Conservation (phyloP, 2,888 invertebrate genomes). For the Pomacea canaliculata region DNA sequence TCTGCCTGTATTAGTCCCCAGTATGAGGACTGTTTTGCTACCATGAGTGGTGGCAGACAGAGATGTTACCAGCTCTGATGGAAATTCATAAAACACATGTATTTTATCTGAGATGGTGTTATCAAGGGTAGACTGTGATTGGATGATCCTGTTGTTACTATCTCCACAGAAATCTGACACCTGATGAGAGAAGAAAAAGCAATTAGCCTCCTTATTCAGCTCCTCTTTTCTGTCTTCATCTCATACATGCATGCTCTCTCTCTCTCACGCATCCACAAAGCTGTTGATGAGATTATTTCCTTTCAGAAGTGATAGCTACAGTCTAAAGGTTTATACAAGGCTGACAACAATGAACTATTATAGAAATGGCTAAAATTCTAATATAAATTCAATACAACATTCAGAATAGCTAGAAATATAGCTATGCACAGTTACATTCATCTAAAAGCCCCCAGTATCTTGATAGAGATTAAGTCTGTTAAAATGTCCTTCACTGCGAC, state of each 20-base stretch:
- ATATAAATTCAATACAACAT: too few relatives aligned
- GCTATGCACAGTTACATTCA: too few relatives aligned
- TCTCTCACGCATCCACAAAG: not conserved
- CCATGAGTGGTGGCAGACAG: slow-evolving; percentile 6
- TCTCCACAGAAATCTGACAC: slow-evolving; percentile 4
- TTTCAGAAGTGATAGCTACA: too few relatives aligned
- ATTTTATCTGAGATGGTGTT: not conserved
- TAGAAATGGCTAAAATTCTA: too few relatives aligned
- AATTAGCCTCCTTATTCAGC: not conserved
- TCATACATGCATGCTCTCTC: not conserved
- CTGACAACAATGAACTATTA: too few relatives aligned
- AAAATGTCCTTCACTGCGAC: too few relatives aligned
- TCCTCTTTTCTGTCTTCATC: too few relatives aligned
- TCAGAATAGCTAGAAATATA: too few relatives aligned
- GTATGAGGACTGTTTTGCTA: slow-evolving; percentile 1
- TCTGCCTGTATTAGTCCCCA: slow-evolving; percentile 11
- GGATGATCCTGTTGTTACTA: slow-evolving; percentile 2
- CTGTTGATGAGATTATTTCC: not conserved
- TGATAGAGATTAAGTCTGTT: too few relatives aligned
- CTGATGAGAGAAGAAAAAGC: not conserved
- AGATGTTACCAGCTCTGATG: slow-evolving; percentile 2
- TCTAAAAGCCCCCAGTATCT: too few relatives aligned
- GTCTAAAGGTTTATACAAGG: too few relatives aligned
- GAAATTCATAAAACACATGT: not conserved
- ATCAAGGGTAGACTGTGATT: not conserved